These are phyloP conservation scores for Troglohyphantes excavatus DNA, from an alignment of 2,888 invertebrate species.

Conservation along the genomic window DNA sequence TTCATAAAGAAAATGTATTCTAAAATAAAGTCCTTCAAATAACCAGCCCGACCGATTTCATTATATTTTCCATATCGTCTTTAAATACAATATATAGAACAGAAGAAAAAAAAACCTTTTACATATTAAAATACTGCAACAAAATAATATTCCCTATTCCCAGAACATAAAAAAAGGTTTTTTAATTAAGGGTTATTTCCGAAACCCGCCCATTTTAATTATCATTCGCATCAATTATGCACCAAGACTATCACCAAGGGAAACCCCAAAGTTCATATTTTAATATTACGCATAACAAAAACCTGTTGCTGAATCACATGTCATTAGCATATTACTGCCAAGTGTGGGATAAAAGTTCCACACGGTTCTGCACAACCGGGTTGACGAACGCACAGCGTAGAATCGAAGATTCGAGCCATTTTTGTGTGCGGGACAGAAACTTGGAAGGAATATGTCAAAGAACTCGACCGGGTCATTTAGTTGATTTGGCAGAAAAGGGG, in stretches of 20 bases:
- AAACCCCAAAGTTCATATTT: not conserved
- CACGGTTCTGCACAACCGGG: not conserved
- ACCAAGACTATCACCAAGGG: not conserved
- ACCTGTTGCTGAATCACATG: slow-evolving; percentile 1
- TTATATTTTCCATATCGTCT: too few species aligned
- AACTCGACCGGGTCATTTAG: not conserved
- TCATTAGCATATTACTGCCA: not conserved
- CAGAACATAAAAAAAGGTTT: not conserved
- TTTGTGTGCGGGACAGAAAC: not conserved
- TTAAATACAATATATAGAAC: too few species aligned
- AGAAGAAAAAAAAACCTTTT: too few species aligned
- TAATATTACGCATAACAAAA: not conserved
- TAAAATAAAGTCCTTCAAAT: too few species aligned
- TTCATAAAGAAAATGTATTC: too few species aligned
- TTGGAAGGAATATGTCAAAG: not conserved
- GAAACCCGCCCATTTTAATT: not conserved
- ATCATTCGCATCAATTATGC: not conserved
- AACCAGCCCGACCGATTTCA: too few species aligned
- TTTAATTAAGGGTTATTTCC: too few species aligned
- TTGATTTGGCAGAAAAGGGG: not conserved
- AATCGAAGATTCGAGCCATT: not conserved
- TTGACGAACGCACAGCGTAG: not conserved
- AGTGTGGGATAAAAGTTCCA: not conserved
- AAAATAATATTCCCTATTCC: not conserved
- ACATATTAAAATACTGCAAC: too few species aligned